Base-by-base conservation (phyloP, 2,113 vertebrate species). In the Microcebus jonahi region DNA sequence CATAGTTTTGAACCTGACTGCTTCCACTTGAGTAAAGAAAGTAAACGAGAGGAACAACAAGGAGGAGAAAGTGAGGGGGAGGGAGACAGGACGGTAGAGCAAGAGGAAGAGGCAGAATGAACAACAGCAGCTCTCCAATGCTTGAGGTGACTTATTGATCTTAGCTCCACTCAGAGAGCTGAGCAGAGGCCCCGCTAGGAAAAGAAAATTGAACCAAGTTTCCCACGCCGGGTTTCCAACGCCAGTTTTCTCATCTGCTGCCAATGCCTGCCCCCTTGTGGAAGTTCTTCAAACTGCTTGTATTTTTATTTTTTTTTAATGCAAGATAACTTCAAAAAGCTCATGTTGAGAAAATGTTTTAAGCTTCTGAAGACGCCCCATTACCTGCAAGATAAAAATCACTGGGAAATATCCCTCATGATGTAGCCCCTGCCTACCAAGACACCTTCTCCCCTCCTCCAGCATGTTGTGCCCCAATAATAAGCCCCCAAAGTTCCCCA, bases 181-280 rank as follows among this genome's bases (percentile, higher is more conserved):
- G n/a, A 84, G 88, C 65, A 18, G 57, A 90, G 59, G 59, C 31
- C 57, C 71, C 70, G 0, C 0, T 1, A 88, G 73, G 82, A 39
- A 76, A 82, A 48, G 65, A 36, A 81, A 50, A 71, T 6, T 7
- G 76, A 89, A 20, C 48, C 70, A 25, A 12, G n/a, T 63, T 95
- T 83, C 73, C 17, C 55, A 1, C 0, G 0, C 59, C 1, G 59
- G 4, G 4, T 55, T 67, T 42, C 67, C 48, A 15, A 0, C 3
- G 3, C 8, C 18, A 1, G 6, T 2, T 55, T 11, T 29, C 42
- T 61, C 2, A 67, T 96, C 23, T 53, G 3, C 57, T 96, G 97
- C 96, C 92, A 86, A 53, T 1, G 86, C 96, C 96, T 98, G 98
- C 98, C 98, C 98, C 97, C 98, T 98, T 0, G 97, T 93, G 98